Percentiles rank a stretch among this genome's conserved stretches.
These are phyloP conservation scores for Drosophila nr. fundita DNA, from an alignment of 2,888 invertebrate species.

Conservation along the genomic window DNA sequence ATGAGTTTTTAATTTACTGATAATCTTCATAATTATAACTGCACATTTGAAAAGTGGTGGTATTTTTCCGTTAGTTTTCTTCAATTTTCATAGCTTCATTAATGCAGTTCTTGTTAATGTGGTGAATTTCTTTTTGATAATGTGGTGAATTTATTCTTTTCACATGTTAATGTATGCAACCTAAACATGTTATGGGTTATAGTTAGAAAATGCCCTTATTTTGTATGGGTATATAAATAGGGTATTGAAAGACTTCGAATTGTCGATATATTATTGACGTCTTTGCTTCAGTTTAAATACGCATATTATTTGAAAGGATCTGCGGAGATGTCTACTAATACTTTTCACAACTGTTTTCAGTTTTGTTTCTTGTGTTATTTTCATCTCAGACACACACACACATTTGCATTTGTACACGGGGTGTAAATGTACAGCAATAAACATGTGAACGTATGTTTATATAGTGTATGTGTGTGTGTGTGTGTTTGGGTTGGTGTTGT, in stretches of 20 bases:
- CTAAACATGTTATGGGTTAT: background rate
- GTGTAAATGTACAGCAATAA: constrained; percentile 20
- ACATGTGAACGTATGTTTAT: background rate
- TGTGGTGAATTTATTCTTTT: too few species aligned
- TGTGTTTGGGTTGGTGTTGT: constrained; percentile 19
- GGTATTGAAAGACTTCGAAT: background rate
- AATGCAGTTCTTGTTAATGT: background rate
- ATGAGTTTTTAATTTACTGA: background rate
- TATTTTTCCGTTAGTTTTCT: background rate
- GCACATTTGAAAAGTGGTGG: background rate
- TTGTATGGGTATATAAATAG: background rate
- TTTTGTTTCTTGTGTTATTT: background rate
- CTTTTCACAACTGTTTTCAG: background rate
- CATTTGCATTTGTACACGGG: constrained; percentile 12
- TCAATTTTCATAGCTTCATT: background rate
- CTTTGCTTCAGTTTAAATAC: background rate
- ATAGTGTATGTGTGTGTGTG: constrained; percentile 1
- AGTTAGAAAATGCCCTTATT: too few species aligned
- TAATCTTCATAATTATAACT: background rate
- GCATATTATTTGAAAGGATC: background rate
- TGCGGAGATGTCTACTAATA: background rate
- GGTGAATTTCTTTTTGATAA: background rate
- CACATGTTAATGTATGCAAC: background rate
- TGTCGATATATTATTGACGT: background rate
- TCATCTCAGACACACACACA: background rate